Evolutionary conservation across 2,888 invertebrate species (phyloP).

Genomic region (Lobophora halterata): DNA sequence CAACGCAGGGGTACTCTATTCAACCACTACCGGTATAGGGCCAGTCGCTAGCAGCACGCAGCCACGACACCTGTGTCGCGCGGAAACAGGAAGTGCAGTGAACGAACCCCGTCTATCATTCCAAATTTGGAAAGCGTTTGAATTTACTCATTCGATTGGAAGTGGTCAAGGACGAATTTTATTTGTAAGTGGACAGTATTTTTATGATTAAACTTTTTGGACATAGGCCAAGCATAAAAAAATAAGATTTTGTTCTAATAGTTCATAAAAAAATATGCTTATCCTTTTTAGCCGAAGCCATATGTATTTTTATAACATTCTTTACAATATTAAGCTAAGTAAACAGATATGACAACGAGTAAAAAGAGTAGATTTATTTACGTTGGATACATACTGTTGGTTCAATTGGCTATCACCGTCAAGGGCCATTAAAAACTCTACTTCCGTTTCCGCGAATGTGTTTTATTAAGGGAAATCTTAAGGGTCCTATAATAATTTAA

Average conservation of each 20-base stretch:
- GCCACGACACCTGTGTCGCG: slow-evolving; percentile 46
- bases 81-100: slow-evolving; percentile 71
- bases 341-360: too few relatives aligned
- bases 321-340: too few relatives aligned
- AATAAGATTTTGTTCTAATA: too few relatives aligned
- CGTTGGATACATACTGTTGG: background rate
- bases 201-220: slow-evolving; percentile 11
- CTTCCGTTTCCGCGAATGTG: slow-evolving; percentile 11
- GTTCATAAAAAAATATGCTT: too few relatives aligned
- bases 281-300: too few relatives aligned
- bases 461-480: slow-evolving; percentile 25
- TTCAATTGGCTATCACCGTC: slow-evolving; percentile 3
- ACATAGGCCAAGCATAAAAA: too few relatives aligned
- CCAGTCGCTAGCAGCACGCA: slow-evolving; percentile 47
- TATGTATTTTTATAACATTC: too few relatives aligned
- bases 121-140: slow-evolving; percentile 49
- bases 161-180: slow-evolving; percentile 31
- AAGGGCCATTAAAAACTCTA: slow-evolving; percentile 9
- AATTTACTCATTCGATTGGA: slow-evolving; percentile 33
- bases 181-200: slow-evolving; percentile 24
- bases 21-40: slow-evolving; percentile 11
- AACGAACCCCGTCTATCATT: slow-evolving; percentile 46
- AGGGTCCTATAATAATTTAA: slow-evolving; percentile 34
- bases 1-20: slow-evolving; percentile 6
- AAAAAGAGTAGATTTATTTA: background rate